Percentiles rank a stretch among this genome's conserved stretches.
phyloP scores from a whole-genome alignment of 2,888 invertebrate species.

The Auanema sp. region DNA sequence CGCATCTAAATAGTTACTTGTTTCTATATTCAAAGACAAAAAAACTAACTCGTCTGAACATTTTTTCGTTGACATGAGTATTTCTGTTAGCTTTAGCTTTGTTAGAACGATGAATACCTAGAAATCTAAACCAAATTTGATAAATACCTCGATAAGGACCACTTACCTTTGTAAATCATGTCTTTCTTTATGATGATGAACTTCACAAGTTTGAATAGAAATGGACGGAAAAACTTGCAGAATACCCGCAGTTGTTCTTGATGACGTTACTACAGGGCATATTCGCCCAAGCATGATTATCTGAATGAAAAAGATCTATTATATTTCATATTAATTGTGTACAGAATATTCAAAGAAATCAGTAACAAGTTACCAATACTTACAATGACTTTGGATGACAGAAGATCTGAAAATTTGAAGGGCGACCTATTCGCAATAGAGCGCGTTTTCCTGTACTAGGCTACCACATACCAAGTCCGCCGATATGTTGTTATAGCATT shows the following conservation, averaged over 20 bases:
- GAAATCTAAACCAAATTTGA: conserved; percentile 26
- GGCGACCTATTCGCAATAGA: too few relatives aligned
- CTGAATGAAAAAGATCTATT: too few relatives aligned
- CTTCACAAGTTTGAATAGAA: conserved; percentile 28
- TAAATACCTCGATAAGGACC: not conserved
- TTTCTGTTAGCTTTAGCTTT: conserved; percentile 58
- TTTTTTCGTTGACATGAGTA: conserved; percentile 59
- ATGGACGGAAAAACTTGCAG: conserved; percentile 8
- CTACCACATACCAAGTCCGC: too few relatives aligned
- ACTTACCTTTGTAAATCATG: conserved; percentile 37
- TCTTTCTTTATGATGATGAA: conserved; percentile 60
- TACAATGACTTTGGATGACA: too few relatives aligned
- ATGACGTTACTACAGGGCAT: conserved; percentile 21
- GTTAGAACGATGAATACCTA: conserved; percentile 52
- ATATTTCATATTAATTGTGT: too few relatives aligned
- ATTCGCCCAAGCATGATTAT: conserved; percentile 31
- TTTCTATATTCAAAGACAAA: not conserved
- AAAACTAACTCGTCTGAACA: conserved; percentile 51
- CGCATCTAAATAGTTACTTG: conserved; percentile 45
- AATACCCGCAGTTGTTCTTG: conserved; percentile 18
- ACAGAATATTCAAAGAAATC: too few relatives aligned
- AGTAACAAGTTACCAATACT: too few relatives aligned
- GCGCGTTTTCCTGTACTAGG: too few relatives aligned
- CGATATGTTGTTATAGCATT: too few relatives aligned
- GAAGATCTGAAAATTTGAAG: too few relatives aligned